These are phyloP conservation scores for Anarrhichthys ocellatus DNA, from an alignment of 2,113 vertebrate species.

Conservation along the genomic window DNA sequence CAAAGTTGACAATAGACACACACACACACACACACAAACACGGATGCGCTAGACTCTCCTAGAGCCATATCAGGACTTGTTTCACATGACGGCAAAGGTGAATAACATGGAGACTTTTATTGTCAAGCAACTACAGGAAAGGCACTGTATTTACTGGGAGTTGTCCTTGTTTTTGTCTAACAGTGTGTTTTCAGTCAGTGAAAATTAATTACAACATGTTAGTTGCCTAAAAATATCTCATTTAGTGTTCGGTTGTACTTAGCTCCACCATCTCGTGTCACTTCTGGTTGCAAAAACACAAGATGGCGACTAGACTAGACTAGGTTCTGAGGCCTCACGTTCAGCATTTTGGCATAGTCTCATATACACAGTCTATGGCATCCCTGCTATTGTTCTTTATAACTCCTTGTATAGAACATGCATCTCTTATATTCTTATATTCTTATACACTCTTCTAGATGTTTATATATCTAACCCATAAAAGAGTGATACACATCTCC, in stretches of 20 bases:
- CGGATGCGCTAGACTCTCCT: neutral
- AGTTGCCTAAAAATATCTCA: too few relatives aligned
- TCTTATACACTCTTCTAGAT: neutral
- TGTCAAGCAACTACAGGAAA: neutral
- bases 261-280: neutral
- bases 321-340: too few relatives aligned
- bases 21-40: neutral
- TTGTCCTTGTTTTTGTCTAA: too few relatives aligned
- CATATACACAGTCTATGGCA: too few relatives aligned
- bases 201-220: too few relatives aligned
- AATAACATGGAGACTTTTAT: neutral
- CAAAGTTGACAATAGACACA: neutral
- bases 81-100: neutral
- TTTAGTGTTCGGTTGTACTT: too few relatives aligned
- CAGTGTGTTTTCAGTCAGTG: too few relatives aligned
- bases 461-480: neutral
- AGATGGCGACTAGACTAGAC: too few relatives aligned
- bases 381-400: neutral
- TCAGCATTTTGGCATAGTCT: too few relatives aligned
- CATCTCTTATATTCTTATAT: too few relatives aligned
- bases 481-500: neutral
- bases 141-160: neutral
- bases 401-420: neutral
- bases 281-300: neutral
- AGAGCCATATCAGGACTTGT: too few relatives aligned